Evolutionary conservation across 2,888 invertebrate species (phyloP), one percentile per base, ranked within the genome.

Genomic region (Blastobasis lacticolella): DNA sequence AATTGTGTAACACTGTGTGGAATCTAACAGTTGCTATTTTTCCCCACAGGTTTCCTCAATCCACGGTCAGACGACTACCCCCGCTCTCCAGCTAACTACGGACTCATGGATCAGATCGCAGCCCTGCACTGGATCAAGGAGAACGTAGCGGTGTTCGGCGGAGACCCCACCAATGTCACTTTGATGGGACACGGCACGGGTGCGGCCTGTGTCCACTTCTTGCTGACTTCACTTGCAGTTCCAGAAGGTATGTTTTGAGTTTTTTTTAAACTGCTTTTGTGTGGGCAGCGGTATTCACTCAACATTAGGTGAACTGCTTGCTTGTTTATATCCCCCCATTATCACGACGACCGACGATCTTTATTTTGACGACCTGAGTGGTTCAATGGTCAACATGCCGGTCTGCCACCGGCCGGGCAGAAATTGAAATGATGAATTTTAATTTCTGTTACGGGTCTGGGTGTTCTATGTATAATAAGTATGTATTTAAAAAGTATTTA

Each of bases 101-200:
- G 98, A n/a, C 92, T 99, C 53, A 96, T 98, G 94, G 99, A 98
- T 84, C 96, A 97, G 84, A 95, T 97, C 65, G 97, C 97, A 0
- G 97, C 97, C 0, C 87, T 98, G 57, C 97, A 97, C 73, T 98
- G 98, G 98, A 92, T 98, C 56, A 95, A 97, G 72, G 97, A 97
- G 80, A 98, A 98, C 81, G 96, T 98, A 49, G 96, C 93, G 0
- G 94, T 94, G 50, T 99, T 99, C 75, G 97, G 97, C 5, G 99
- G 98, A 0, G 98, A 98, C 81, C 93, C 96, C 0, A 92, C 94
- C 43, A 95, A 96, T 69, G 97, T 99, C 53, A 98, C 98, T 1
- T 89, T 99, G 23, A 93, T 97, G 75, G 98, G 98, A 0, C 98
- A 98, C 71, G 98, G 97, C 5, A 96, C 97, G 8, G 99, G 99